phyloP scores from a whole-genome alignment of 2,888 invertebrate species.

The Incurvaria masculella region DNA sequence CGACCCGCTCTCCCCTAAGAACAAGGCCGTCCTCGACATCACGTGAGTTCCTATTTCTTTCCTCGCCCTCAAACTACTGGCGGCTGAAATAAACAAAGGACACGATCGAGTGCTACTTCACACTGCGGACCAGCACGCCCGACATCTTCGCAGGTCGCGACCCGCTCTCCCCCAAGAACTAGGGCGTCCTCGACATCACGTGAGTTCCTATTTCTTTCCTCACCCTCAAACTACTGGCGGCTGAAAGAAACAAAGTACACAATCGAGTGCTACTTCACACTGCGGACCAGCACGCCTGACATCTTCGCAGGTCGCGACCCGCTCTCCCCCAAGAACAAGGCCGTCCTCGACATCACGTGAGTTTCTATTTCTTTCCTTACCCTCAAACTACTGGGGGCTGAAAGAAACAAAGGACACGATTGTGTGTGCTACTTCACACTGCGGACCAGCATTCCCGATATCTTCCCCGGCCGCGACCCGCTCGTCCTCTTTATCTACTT shows the following conservation, averaged over 20 bases:
- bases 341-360: slow-evolving; percentile 59
- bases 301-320: slow-evolving; percentile 60
- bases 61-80: slow-evolving; percentile 60
- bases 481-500: too few species aligned
- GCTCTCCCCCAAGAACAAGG: slow-evolving; percentile 44
- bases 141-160: slow-evolving; percentile 60
- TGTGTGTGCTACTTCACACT: slow-evolving; percentile 54
- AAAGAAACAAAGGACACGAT: slow-evolving; percentile 49
- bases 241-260: slow-evolving; percentile 48
- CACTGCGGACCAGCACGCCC: slow-evolving; percentile 54
- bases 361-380: slow-evolving; percentile 36
- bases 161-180: slow-evolving; percentile 46
- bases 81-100: slow-evolving; percentile 47
- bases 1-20: slow-evolving; percentile 49
- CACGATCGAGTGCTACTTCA: slow-evolving; percentile 54
- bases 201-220: slow-evolving; percentile 60
- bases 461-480: slow-evolving; percentile 59
- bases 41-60: slow-evolving; percentile 66
- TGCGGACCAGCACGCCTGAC: slow-evolving; percentile 55
- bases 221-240: slow-evolving; percentile 58
- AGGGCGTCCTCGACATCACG: slow-evolving; percentile 56
- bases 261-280: slow-evolving; percentile 54
- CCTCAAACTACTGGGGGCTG: slow-evolving; percentile 50
- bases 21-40: slow-evolving; percentile 53
- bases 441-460: slow-evolving; percentile 54